These are phyloP conservation scores for Cydia strobilella DNA, from an alignment of 1,140 invertebrate genomes.

Conservation along the genomic window DNA sequence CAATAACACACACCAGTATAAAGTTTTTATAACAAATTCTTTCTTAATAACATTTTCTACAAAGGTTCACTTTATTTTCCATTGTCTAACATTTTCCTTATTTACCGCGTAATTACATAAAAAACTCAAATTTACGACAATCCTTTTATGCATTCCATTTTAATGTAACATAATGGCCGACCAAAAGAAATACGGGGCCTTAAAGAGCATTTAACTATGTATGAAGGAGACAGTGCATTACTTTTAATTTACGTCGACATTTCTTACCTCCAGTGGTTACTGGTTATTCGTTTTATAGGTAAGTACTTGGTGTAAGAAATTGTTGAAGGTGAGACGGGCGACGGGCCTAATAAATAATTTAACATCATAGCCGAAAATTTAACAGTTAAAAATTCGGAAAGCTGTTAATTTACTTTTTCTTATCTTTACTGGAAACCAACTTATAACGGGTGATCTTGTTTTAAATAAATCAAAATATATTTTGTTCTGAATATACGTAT, in stretches of 20 bases:
- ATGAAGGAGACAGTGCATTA: slow-evolving; percentile 71
- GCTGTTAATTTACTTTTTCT: slow-evolving; percentile 19
- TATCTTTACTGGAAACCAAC: slow-evolving; percentile 3
- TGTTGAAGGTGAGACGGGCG: slow-evolving; percentile 41
- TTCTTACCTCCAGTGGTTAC: slow-evolving; percentile 53
- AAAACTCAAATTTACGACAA: slow-evolving; percentile 59
- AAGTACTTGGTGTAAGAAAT: slow-evolving; percentile 48
- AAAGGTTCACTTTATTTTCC: slow-evolving; percentile 5
- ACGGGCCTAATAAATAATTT: slow-evolving; percentile 33
- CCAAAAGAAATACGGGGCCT: slow-evolving; percentile 63
- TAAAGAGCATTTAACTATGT: slow-evolving; percentile 74
- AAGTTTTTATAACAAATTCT: too few species aligned
- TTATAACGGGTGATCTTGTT: slow-evolving; percentile 1
- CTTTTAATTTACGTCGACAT: slow-evolving; percentile 71
- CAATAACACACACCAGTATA: too few species aligned
- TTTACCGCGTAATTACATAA: slow-evolving; percentile 59
- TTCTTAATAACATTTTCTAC: too few species aligned
- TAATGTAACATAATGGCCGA: slow-evolving; percentile 55
- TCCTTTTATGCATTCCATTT: slow-evolving; percentile 62
- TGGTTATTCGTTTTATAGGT: slow-evolving; percentile 53
- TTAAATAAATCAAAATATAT: not conserved
- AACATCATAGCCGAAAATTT: slow-evolving; percentile 32
- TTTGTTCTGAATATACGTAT: not conserved
- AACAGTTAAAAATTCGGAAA: slow-evolving; percentile 16
- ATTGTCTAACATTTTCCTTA: slow-evolving; percentile 49